These are phyloP conservation scores for Hirtodrosophila trivittata DNA, from an alignment of 2,888 invertebrate species.

Conservation along the genomic window DNA sequence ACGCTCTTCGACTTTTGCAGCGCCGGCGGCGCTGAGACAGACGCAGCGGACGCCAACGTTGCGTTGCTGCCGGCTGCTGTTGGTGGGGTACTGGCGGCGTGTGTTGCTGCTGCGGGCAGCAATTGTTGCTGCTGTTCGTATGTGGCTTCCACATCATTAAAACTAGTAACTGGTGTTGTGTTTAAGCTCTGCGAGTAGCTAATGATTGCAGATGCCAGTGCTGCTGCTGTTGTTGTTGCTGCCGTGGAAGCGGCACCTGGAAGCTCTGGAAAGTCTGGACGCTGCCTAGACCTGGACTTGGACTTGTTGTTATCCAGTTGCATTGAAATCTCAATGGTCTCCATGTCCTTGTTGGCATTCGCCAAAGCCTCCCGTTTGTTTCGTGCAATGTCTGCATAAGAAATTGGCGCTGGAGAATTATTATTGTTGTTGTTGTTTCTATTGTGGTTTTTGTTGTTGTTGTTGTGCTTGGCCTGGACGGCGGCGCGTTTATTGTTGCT, in stretches of 20 bases:
- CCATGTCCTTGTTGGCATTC: slow-evolving; percentile 36
- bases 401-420: slow-evolving; percentile 83
- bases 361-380: slow-evolving; percentile 74
- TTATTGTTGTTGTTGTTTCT: slow-evolving; percentile 67
- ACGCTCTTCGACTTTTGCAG: slow-evolving; percentile 84
- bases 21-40: slow-evolving; percentile 54
- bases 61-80: slow-evolving; percentile 7
- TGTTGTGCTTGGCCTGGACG: slow-evolving; percentile 54
- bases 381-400: slow-evolving; percentile 93
- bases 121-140: slow-evolving; percentile 21
- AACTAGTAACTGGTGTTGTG: slow-evolving; percentile 4
- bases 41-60: slow-evolving; percentile 7
- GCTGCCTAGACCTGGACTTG: slow-evolving; percentile 48
- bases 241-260: slow-evolving; percentile 42
- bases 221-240: neutral
- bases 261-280: slow-evolving; percentile 63
- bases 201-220: slow-evolving; percentile 28
- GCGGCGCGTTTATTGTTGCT: slow-evolving; percentile 58
- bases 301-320: slow-evolving; percentile 6
- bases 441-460: slow-evolving; percentile 39
- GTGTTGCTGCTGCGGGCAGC: slow-evolving; percentile 21
- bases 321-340: slow-evolving; percentile 6
- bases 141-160: slow-evolving; percentile 17
- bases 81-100: slow-evolving; percentile 5
- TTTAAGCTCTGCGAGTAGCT: slow-evolving; percentile 62